Percentiles rank a stretch among this genome's conserved stretches.
These are phyloP conservation scores for Heterochromis multidens DNA, from an alignment of 2,113 vertebrate species.

Conservation along the genomic window DNA sequence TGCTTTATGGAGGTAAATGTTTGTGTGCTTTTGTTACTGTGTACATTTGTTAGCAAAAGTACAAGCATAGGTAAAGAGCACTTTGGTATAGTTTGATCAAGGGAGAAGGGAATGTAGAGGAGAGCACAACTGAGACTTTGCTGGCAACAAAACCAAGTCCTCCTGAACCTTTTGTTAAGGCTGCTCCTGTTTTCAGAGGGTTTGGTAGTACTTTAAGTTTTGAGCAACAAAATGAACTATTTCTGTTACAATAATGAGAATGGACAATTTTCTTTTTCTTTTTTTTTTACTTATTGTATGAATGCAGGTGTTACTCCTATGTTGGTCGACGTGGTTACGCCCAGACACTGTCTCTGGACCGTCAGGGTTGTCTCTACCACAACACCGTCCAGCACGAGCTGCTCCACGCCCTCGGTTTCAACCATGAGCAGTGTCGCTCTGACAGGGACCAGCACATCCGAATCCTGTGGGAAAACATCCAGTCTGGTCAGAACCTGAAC, in stretches of 20 bases:
- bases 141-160: too few relatives aligned
- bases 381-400: conserved; percentile 70
- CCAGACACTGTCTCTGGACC: conserved; percentile 67
- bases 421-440: conserved; percentile 74
- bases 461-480: conserved; percentile 69
- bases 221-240: background rate
- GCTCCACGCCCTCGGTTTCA: conserved; percentile 73
- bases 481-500: conserved; percentile 12
- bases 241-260: background rate
- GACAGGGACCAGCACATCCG: conserved; percentile 71
- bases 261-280: background rate
- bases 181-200: too few relatives aligned
- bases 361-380: conserved; percentile 62
- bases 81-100: too few relatives aligned
- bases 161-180: too few relatives aligned
- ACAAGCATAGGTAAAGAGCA: too few relatives aligned
- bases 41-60: too few relatives aligned
- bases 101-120: too few relatives aligned
- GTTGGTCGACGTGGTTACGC: conserved; percentile 47
- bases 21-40: too few relatives aligned
- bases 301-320: conserved; percentile 68
- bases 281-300: background rate
- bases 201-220: too few relatives aligned
- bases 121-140: too few relatives aligned
- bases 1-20: too few relatives aligned